Percentiles rank a stretch among this genome's conserved stretches.
These are phyloP conservation scores for Polietes domitor DNA, from an alignment of 2,888 invertebrate species.

Conservation along the genomic window DNA sequence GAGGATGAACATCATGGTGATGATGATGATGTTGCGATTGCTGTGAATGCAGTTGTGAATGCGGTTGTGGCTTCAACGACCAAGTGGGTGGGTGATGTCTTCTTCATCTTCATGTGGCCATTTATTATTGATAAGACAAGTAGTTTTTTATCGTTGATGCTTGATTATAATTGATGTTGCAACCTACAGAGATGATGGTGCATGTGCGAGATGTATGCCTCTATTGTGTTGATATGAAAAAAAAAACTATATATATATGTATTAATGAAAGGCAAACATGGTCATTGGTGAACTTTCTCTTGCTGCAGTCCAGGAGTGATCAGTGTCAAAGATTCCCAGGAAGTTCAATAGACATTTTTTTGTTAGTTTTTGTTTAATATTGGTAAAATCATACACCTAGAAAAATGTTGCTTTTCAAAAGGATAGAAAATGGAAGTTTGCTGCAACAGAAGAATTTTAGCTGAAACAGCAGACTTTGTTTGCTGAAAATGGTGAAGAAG, in stretches of 20 bases:
- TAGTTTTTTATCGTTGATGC: neutral
- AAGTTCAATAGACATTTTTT: no score
- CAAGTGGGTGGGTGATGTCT: slow-evolving; percentile 45
- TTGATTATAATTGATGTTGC: slow-evolving; percentile 43
- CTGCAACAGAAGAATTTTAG: no score
- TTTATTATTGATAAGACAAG: slow-evolving; percentile 48
- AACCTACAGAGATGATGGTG: slow-evolving; percentile 8
- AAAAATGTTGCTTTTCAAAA: no score
- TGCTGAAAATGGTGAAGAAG: no score
- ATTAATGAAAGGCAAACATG: neutral
- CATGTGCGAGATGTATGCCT: slow-evolving; percentile 26
- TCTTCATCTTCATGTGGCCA: slow-evolving; percentile 21
- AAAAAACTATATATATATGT: no score
- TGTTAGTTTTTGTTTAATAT: no score
- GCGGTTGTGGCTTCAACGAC: slow-evolving; percentile 5
- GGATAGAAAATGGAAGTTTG: no score
- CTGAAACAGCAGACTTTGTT: no score
- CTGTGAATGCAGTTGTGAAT: neutral
- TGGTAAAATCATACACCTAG: no score
- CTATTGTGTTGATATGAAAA: slow-evolving; percentile 7
- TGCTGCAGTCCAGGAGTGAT: neutral
- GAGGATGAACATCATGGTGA: neutral
- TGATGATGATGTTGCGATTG: neutral
- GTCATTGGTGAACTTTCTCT: slow-evolving; percentile 7
- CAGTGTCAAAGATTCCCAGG: neutral